phyloP scores from a whole-genome alignment of 2,888 invertebrate species.

The Arenicola marina region DNA sequence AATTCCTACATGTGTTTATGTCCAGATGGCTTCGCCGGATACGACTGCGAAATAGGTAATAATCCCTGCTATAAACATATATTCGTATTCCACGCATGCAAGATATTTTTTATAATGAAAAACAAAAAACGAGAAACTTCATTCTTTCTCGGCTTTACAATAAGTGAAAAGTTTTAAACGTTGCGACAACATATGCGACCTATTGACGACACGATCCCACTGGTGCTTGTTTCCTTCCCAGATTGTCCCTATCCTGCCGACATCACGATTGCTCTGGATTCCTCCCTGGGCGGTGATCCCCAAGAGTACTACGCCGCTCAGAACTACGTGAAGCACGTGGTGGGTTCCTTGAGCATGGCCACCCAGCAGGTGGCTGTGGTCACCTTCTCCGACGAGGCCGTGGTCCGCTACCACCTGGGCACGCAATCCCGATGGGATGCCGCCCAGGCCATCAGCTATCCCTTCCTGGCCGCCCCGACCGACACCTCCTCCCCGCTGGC shows the following conservation, averaged over 20 bases:
- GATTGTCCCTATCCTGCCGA: conserved; percentile 11
- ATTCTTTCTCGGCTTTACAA: too few relatives aligned
- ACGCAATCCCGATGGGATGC: conserved; percentile 1
- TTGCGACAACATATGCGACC: too few relatives aligned
- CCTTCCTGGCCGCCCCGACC: conserved; percentile 13
- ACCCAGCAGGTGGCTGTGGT: conserved; percentile 17
- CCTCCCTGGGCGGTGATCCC: conserved; percentile 19
- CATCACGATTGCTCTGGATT: conserved; percentile 27
- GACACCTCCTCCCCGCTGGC: conserved; percentile 8
- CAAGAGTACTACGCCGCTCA: conserved; percentile 20
- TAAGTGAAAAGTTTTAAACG: too few relatives aligned
- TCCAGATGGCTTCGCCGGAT: conserved; percentile 25
- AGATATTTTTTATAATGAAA: too few relatives aligned
- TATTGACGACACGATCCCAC: too few relatives aligned
- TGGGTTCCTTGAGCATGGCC: conserved; percentile 15
- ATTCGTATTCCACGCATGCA: too few relatives aligned
- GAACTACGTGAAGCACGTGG: conserved; percentile 20
- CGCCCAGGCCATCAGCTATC: conserved; percentile 19
- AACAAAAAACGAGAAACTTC: too few relatives aligned
- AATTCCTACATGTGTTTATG: conserved; percentile 27
- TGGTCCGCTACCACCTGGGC: conserved; percentile 22
- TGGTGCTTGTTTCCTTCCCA: too few relatives aligned
- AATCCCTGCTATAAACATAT: too few relatives aligned
- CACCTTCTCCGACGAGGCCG: conserved; percentile 17
- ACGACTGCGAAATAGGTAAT: conserved; percentile 26